Evolutionary conservation across 2,113 vertebrate genomes (phyloP).

Genomic region (Chlorocebus sabaeus): DNA sequence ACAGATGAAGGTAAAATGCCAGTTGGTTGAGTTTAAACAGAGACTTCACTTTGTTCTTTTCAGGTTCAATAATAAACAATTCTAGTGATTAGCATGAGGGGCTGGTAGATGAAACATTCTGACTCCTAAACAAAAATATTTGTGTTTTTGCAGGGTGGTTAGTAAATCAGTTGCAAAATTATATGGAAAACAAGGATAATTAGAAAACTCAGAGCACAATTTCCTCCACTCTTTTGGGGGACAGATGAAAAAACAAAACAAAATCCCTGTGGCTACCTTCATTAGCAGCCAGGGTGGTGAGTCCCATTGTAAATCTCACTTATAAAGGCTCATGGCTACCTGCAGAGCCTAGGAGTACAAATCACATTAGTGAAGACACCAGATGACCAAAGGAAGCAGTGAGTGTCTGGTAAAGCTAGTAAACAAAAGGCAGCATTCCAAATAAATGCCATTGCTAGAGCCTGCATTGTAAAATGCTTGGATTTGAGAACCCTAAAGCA

Average conservation of each 20-base stretch:
- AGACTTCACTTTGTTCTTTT: slow-evolving; percentile 58
- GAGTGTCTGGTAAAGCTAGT: slow-evolving; percentile 86
- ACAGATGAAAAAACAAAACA: slow-evolving; percentile 63
- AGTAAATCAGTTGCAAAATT: slow-evolving; percentile 47
- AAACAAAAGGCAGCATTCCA: slow-evolving; percentile 93
- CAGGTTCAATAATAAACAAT: slow-evolving; percentile 67
- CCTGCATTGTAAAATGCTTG: slow-evolving; percentile 85
- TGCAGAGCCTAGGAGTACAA: slow-evolving; percentile 94
- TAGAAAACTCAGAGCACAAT: not conserved
- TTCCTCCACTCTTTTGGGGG: slow-evolving; percentile 31
- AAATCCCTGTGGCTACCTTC: slow-evolving; percentile 75
- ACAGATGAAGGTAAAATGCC: slow-evolving; percentile 57
- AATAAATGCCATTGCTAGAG: slow-evolving; percentile 91
- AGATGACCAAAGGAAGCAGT: slow-evolving; percentile 87
- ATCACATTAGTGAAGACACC: slow-evolving; percentile 90
- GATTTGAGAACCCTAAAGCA: slow-evolving; percentile 86
- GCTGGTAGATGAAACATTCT: slow-evolving; percentile 46
- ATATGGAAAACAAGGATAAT: slow-evolving; percentile 55
- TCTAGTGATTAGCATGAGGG: slow-evolving; percentile 26
- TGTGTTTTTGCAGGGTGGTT: slow-evolving; percentile 21
- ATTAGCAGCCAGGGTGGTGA: slow-evolving; percentile 87
- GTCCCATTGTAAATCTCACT: slow-evolving; percentile 87
- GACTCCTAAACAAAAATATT: slow-evolving; percentile 59
- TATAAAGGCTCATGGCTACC: slow-evolving; percentile 90
- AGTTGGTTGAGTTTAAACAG: slow-evolving; percentile 62